A percentile compares a stretch with the other conserved stretches of the same genome.
Evolutionary conservation across 2,888 invertebrate species (phyloP).

Genomic region (Heteromyza rotundicornis): DNA sequence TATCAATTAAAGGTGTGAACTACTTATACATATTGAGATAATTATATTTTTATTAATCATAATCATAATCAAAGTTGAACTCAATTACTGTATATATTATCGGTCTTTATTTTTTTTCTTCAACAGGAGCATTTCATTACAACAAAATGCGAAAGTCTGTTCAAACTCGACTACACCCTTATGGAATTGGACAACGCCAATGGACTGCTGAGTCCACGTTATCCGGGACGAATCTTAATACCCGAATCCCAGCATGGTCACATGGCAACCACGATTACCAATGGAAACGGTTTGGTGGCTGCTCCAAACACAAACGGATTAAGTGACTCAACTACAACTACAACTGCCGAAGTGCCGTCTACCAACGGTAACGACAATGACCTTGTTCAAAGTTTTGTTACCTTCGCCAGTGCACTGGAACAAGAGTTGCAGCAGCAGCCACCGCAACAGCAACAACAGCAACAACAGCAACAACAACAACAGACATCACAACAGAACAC

Average conservation of each 20-base stretch:
- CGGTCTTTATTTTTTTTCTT: conserved; percentile 2
- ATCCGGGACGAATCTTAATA: conserved; percentile 74
- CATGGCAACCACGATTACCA: not conserved
- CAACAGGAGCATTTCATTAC: conserved; percentile 68
- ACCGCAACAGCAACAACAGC: conserved; percentile 20
- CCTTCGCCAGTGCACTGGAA: conserved; percentile 47
- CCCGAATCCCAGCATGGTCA: conserved; percentile 65
- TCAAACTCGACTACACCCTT: conserved; percentile 73
- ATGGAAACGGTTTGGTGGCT: no score
- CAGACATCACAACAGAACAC: conserved; percentile 56
- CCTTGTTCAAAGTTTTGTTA: conserved; percentile 52
- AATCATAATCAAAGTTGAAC: no score
- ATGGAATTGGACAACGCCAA: conserved; percentile 70
- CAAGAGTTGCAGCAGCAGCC: conserved; percentile 27
- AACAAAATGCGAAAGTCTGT: conserved; percentile 70
- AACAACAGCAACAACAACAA: conserved; percentile 21
- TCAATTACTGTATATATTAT: no score
- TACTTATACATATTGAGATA: no score
- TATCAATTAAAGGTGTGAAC: no score
- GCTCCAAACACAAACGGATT: conserved; percentile 31
- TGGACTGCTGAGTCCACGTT: conserved; percentile 74
- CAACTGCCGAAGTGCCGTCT: conserved; percentile 30
- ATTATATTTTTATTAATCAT: no score
- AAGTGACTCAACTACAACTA: conserved; percentile 28
- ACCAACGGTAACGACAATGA: conserved; percentile 34